A percentile compares a stretch with the other conserved stretches of the same genome.
These are phyloP conservation scores for Sinocyclocheilus anophthalmus DNA, from an alignment of 2,113 vertebrate species.

Conservation along the genomic window DNA sequence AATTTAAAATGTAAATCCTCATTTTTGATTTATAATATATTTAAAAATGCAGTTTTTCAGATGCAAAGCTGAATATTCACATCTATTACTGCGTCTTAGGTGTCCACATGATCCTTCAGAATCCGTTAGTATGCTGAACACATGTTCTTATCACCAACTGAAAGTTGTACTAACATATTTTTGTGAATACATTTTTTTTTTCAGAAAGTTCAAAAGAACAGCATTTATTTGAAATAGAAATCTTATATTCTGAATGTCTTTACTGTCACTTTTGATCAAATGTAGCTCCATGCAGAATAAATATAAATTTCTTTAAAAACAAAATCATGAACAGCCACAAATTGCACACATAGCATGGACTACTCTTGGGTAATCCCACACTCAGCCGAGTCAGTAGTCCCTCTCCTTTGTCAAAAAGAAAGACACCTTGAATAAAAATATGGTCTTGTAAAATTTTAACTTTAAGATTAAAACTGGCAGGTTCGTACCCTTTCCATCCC, in stretches of 20 bases:
- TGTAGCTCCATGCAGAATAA: neutral
- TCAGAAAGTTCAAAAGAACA: no score
- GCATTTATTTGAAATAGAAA: neutral
- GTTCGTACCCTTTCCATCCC: constrained; percentile 99
- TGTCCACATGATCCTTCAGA: no score
- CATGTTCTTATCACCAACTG: no score
- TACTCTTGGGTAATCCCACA: neutral
- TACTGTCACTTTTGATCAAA: neutral
- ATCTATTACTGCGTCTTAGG: no score
- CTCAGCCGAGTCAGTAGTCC: neutral
- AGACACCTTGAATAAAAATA: constrained; percentile 1
- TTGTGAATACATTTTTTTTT: no score
- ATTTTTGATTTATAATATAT: no score
- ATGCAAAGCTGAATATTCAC: no score
- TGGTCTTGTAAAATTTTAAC: constrained; percentile 10
- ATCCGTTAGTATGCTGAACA: no score
- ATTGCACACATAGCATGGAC: neutral
- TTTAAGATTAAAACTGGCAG: constrained; percentile 94
- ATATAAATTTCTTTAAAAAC: neutral
- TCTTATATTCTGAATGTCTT: neutral
- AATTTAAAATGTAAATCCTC: no score
- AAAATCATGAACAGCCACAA: no score
- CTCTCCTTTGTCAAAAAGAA: neutral
- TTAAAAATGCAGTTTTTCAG: no score
- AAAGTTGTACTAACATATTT: no score